Conservation (phyloP, 2,113 vertebrate species). For the human (Homo sapiens) region GRCh38 chr15:72890001-72890500, state of each 20-base stretch:
- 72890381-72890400: slow-evolving; percentile 53
- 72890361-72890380: slow-evolving; percentile 2
- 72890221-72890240: neutral
- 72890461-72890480: neutral
- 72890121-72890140: slow-evolving; percentile 7
- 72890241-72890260: slow-evolving; percentile 55
- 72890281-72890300: slow-evolving; percentile 63
- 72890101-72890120: neutral
- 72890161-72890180: slow-evolving; percentile 28
- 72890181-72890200: slow-evolving; percentile 32
- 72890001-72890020: neutral
- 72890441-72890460: neutral
- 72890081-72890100: neutral
- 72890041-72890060: neutral
- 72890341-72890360: slow-evolving; percentile 57
- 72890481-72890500: neutral
- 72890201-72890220: slow-evolving; percentile 8
- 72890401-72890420: slow-evolving; percentile 57
- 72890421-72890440: slow-evolving; percentile 47
- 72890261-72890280: slow-evolving; percentile 48
- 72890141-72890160: neutral
- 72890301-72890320: slow-evolving; percentile 33
- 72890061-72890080: neutral
- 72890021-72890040: neutral
- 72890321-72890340: slow-evolving; percentile 23